These are phyloP conservation scores for Tragelaphus buxtoni DNA, from an alignment of 2,113 vertebrate genomes.

Conservation along the genomic window DNA sequence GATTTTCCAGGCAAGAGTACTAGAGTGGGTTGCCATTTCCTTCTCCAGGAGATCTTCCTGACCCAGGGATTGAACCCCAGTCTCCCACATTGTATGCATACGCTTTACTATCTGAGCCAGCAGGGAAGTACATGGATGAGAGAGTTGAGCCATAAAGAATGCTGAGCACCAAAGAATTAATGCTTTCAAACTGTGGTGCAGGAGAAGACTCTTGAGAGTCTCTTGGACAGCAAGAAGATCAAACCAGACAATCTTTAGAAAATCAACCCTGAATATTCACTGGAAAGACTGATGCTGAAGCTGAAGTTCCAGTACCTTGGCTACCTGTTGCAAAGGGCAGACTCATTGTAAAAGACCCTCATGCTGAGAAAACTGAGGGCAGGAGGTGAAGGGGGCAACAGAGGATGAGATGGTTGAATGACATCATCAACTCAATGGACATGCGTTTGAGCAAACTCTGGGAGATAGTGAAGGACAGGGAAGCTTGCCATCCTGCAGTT, in stretches of 20 bases:
- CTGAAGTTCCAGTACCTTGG: not conserved
- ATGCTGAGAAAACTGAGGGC: not conserved
- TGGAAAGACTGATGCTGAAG: not conserved
- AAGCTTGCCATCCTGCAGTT: not conserved
- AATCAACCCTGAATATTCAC: not conserved
- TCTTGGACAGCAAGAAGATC: not conserved
- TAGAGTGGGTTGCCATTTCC: too few species aligned
- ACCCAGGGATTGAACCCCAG: too few species aligned
- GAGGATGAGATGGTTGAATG: not conserved
- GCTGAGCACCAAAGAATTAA: not conserved
- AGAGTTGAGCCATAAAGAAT: not conserved
- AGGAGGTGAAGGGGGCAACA: not conserved
- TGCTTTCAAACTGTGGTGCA: not conserved
- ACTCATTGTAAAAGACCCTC: not conserved
- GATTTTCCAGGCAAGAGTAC: too few species aligned
- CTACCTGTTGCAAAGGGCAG: not conserved
- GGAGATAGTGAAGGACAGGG: not conserved
- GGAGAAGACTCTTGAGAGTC: not conserved
- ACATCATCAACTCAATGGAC: not conserved
- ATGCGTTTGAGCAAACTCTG: not conserved
- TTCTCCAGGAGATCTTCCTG: too few species aligned
- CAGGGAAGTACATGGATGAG: not conserved
- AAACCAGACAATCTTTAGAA: not conserved
- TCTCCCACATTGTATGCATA: too few species aligned
- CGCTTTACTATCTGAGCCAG: too few species aligned